These are phyloP conservation scores for Chymomyza amoena DNA, from an alignment of 2,888 invertebrate genomes.

Conservation along the genomic window DNA sequence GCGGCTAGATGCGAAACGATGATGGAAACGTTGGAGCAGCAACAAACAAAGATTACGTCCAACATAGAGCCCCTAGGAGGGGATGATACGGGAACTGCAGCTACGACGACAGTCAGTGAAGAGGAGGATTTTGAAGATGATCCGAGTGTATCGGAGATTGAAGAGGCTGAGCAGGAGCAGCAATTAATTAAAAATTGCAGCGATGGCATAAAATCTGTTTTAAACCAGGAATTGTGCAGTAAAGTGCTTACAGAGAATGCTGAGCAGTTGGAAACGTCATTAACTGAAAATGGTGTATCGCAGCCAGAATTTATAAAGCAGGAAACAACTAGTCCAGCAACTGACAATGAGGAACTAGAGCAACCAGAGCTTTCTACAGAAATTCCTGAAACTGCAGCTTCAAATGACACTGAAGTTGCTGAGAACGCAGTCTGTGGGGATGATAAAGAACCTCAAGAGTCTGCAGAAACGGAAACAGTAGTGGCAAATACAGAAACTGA, in stretches of 20 bases:
- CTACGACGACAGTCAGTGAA: conserved; percentile 34
- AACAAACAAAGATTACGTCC: conserved; percentile 53
- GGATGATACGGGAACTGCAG: conserved; percentile 19
- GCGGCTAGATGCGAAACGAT: conserved; percentile 68
- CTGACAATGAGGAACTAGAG: conserved; percentile 25
- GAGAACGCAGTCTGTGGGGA: conserved; percentile 1
- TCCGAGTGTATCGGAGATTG: conserved; percentile 33
- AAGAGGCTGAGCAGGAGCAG: conserved; percentile 32
- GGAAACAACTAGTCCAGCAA: conserved; percentile 4
- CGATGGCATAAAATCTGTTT: neutral
- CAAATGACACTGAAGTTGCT: neutral
- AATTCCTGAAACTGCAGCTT: neutral
- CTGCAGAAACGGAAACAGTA: neutral
- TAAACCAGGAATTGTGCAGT: neutral
- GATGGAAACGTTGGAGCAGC: conserved; percentile 70
- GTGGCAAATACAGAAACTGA: neutral
- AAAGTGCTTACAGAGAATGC: neutral
- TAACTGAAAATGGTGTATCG: neutral
- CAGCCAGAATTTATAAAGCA: neutral
- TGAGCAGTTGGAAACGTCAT: neutral
- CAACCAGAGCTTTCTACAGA: neutral
- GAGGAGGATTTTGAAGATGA: conserved; percentile 50
- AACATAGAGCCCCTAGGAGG: conserved; percentile 37
- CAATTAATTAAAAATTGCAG: neutral
- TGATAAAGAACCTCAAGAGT: neutral